Evolutionary conservation across 2,113 vertebrate species (phyloP).

Genomic region (Callorhinus ursinus): DNA sequence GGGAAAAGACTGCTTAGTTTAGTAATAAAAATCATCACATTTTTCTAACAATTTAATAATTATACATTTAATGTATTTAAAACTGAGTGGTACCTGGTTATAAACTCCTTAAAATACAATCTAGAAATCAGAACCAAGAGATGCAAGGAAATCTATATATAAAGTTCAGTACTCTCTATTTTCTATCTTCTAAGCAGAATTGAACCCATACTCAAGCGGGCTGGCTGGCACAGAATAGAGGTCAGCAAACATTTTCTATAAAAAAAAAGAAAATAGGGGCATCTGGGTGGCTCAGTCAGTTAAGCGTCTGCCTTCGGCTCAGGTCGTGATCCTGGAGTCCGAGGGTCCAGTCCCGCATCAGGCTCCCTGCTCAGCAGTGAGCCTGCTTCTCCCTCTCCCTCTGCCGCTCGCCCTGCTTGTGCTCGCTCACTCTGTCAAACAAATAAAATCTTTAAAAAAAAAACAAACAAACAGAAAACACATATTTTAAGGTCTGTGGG

Average conservation of each 20-base stretch:
- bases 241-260: not conserved
- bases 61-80: not conserved
- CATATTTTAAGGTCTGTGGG: not conserved
- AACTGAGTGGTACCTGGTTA: not conserved
- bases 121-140: not conserved
- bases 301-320: no score
- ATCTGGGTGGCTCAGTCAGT: no score
- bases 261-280: not conserved
- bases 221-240: not conserved
- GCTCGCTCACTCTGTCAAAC: no score
- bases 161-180: not conserved
- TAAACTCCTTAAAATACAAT: not conserved
- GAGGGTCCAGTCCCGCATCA: no score
- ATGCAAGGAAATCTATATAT: not conserved
- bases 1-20: not conserved
- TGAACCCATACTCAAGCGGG: not conserved
- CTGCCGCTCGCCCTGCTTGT: no score
- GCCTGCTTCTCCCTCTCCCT: no score
- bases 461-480: not conserved
- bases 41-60: not conserved
- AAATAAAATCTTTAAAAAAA: no score
- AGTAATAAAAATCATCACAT: not conserved
- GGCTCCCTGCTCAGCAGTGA: no score
- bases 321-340: no score
- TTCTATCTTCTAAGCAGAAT: not conserved